Evolutionary conservation across 2,113 vertebrate species (phyloP).

Genomic region (Halichoeres trimaculatus): DNA sequence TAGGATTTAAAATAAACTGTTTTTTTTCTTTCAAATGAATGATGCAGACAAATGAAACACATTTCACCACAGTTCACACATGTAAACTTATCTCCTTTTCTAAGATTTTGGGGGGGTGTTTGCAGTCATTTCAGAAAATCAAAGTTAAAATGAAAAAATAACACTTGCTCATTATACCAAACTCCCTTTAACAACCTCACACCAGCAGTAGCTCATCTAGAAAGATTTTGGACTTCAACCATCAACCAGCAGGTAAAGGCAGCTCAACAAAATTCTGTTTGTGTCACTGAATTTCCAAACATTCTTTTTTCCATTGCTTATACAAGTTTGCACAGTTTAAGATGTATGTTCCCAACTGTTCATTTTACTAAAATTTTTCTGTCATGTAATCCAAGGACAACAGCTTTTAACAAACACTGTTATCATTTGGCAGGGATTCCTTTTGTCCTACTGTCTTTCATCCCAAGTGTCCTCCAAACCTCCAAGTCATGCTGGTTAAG

Average conservation of each 20-base stretch:
- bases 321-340: constrained; percentile 11
- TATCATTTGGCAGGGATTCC: constrained; percentile 21
- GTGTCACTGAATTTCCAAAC: constrained; percentile 24
- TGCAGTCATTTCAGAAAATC: not conserved
- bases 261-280: constrained; percentile 15
- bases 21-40: constrained; percentile 14
- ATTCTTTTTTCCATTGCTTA: not conserved
- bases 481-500: constrained; percentile 45
- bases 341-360: constrained; percentile 24
- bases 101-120: not conserved
- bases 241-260: constrained; percentile 5
- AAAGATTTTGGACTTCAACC: constrained; percentile 17
- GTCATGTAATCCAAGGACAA: constrained; percentile 35
- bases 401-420: too few relatives aligned
- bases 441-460: constrained; percentile 39
- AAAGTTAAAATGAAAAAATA: not conserved
- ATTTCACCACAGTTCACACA: constrained; percentile 6
- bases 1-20: not conserved
- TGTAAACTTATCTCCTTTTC: too few relatives aligned
- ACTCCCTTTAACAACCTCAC: not conserved
- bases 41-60: constrained; percentile 5
- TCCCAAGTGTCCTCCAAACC: constrained; percentile 39
- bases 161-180: constrained; percentile 6
- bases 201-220: not conserved
- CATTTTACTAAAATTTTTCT: constrained; percentile 17